A percentile compares a stretch with the other conserved stretches of the same genome.
Conservation (phyloP, 2,888 invertebrate genomes). For the Automeris io region DNA sequence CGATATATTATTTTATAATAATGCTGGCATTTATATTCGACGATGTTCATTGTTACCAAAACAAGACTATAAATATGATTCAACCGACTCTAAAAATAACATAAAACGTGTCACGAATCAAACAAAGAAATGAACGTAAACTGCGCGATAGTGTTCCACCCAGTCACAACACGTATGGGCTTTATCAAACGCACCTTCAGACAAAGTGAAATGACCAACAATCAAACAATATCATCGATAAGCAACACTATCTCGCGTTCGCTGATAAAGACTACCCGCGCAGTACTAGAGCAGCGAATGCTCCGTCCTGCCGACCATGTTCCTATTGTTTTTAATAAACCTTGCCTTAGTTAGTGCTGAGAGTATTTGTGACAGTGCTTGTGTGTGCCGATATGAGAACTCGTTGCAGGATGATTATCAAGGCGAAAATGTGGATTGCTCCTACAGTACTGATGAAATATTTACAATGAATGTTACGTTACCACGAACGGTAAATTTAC, state of each 20-base stretch:
- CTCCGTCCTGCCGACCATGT: conserved; percentile 1
- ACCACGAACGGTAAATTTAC: conserved; percentile 35
- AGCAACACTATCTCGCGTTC: conserved; percentile 11
- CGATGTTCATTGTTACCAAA: too few relatives aligned
- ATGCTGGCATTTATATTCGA: too few relatives aligned
- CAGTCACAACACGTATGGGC: too few relatives aligned
- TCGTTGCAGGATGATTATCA: conserved; percentile 32
- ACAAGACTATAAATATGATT: too few relatives aligned
- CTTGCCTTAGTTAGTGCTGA: conserved; percentile 29
- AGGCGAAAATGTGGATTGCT: conserved; percentile 48
- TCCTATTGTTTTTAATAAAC: conserved; percentile 2
- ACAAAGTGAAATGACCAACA: conserved; percentile 51
- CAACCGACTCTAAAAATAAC: too few relatives aligned
- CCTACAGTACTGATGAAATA: conserved; percentile 27
- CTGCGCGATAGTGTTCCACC: too few relatives aligned
- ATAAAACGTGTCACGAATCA: too few relatives aligned
- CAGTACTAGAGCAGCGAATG: conserved; percentile 6
- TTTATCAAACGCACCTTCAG: not conserved
- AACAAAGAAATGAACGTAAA: too few relatives aligned
- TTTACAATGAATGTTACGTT: conserved; percentile 31
- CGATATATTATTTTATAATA: too few relatives aligned
- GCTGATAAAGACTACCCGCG: conserved; percentile 19
- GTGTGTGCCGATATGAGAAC: conserved; percentile 36
- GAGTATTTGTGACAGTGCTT: conserved; percentile 43
- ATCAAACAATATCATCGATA: conserved; percentile 49